Base-by-base conservation (phyloP, 2,113 vertebrate species). In the Tupaia chinensis region DNA sequence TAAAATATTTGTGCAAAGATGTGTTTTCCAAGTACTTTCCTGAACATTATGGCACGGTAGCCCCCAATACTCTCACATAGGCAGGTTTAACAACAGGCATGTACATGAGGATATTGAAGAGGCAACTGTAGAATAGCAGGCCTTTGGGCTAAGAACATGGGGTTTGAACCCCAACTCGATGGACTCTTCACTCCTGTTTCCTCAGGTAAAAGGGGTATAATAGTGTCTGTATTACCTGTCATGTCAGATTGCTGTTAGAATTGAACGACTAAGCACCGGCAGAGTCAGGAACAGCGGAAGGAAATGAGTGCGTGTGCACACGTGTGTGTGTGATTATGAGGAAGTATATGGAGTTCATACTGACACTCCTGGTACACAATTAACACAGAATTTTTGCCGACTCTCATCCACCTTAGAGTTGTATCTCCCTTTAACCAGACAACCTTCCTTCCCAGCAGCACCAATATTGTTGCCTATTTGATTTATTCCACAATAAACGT, bases 371-470 rank as follows among this genome's bases (percentile, higher is more conserved):
- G 17, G 60, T 53, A 86, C 32, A 76, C 3, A 63, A 4, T 61
- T 61, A 89, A 23, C 56, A 32, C 13, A 77, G 69, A 78, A 72
- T 68, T 83, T 70, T 65, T 32, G 61, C n/a, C 19, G 56, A 58
- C 70, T 80, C 44, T 94, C 44, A 9, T 84, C 27, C n/a, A 68
- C 27, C 68, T 87, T 56, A 70, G 7, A 58, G 84, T 58, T 84
- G 13, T 44, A 9, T 81, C 54, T 83, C 60, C 82, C 80, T 79
- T 90, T 16, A 80, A 27, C 32, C 85, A 76, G 73, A 81, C 81
- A 69, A 61, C 73, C 15, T 81, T 76, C 10, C 87, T 95, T 95
- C n/a, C 84, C 70, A 78, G 68, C 34, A 86, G 61, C 19, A 29
- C 53, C 29, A 80, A 29, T 74, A 83, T 54, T 77, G 34, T 34